Conservation (phyloP, 1,140 invertebrate species). For the Lucilia cuprina region DNA sequence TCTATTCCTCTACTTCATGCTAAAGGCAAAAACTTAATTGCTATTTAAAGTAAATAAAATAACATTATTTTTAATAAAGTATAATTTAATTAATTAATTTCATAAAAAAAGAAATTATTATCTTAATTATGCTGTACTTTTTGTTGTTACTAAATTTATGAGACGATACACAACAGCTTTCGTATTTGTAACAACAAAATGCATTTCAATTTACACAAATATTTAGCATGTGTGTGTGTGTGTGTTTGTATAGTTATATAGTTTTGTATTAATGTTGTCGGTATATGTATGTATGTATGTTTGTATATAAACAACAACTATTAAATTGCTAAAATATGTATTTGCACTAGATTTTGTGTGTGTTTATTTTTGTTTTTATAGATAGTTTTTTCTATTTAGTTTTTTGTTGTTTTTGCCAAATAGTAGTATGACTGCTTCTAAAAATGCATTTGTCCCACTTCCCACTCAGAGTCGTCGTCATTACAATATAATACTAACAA, state of each 20-base stretch:
- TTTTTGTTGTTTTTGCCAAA: conserved; percentile 8
- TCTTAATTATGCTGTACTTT: neutral
- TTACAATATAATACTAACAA: conserved; percentile 35
- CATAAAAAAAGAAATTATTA: too few relatives aligned
- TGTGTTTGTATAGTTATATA: neutral
- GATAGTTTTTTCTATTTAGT: too few relatives aligned
- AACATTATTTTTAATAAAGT: too few relatives aligned
- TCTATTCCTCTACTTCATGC: too few relatives aligned
- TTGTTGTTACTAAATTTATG: too few relatives aligned
- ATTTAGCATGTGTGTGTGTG: neutral
- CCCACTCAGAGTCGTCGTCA: conserved; percentile 36
- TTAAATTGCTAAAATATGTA: conserved; percentile 31
- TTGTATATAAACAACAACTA: neutral
- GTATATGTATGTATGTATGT: neutral
- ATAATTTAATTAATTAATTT: neutral
- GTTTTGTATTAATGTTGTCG: neutral
- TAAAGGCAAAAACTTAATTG: too few relatives aligned
- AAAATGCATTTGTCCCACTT: conserved; percentile 40
- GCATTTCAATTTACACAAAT: neutral
- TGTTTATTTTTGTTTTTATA: too few relatives aligned
- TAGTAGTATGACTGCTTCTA: conserved; percentile 40
- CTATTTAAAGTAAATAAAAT: too few relatives aligned
- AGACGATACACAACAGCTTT: too few relatives aligned
- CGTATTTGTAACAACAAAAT: too few relatives aligned
- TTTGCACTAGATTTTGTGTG: conserved; percentile 30